Conservation (phyloP, 2,888 invertebrate genomes). For the Pammene fasciana region DNA sequence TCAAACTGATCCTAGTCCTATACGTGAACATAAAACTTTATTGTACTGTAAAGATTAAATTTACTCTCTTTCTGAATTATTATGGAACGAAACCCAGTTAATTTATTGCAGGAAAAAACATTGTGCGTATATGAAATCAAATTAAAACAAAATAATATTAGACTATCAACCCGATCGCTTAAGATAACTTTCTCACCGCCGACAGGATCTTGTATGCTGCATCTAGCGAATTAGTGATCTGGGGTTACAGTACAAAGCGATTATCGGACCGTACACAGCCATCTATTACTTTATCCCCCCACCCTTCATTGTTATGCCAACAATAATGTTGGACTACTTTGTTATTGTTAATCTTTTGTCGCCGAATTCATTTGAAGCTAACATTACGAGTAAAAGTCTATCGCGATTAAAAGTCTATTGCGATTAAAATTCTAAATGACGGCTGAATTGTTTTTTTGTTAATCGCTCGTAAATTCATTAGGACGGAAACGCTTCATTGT, state of each 20-base stretch:
- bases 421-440: slow-evolving; percentile 37
- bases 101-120: no score
- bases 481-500: slow-evolving; percentile 31
- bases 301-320: slow-evolving; percentile 43
- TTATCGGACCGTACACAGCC: slow-evolving; percentile 70
- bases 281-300: slow-evolving; percentile 60
- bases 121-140: no score
- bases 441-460: slow-evolving; percentile 36
- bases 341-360: slow-evolving; percentile 58
- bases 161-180: no score
- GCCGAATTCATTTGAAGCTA: slow-evolving; percentile 44
- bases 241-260: slow-evolving; percentile 69
- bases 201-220: no score
- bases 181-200: no score
- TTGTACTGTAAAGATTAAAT: no score
- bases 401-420: slow-evolving; percentile 35
- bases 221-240: background rate
- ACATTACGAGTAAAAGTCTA: slow-evolving; percentile 33
- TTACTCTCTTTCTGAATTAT: no score
- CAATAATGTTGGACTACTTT: slow-evolving; percentile 59
- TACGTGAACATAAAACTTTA: no score
- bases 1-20: no score
- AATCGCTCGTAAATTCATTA: slow-evolving; percentile 39
- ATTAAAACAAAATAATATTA: no score
- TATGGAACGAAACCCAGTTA: no score